Evolutionary conservation across 2,888 invertebrate genomes (phyloP).

Genomic region (Drosophila recens): DNA sequence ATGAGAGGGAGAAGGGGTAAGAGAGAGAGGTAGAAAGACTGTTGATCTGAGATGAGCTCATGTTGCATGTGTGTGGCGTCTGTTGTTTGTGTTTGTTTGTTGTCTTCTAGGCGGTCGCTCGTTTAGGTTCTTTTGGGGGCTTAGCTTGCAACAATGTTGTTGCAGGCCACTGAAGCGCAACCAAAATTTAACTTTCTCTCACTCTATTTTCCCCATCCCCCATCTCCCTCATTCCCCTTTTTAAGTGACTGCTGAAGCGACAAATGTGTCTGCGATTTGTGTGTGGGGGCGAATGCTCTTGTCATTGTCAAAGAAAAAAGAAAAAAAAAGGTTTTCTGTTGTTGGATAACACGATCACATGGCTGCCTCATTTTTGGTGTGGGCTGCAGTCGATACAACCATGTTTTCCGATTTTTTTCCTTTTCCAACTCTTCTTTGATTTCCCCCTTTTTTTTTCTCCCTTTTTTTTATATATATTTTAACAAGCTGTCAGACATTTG

Average conservation of each 20-base stretch:
- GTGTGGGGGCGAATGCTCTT: conserved; percentile 58
- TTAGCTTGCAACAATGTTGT: conserved; percentile 33
- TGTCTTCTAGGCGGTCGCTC: conserved; percentile 39
- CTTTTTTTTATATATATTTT: conserved; percentile 26
- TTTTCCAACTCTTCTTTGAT: not conserved
- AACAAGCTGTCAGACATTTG: conserved; percentile 60
- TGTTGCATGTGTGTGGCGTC: conserved; percentile 67
- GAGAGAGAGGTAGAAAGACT: conserved; percentile 9
- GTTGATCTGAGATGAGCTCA: conserved; percentile 20
- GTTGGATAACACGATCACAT: conserved; percentile 46
- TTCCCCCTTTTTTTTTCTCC: conserved; percentile 4
- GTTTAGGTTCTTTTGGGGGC: conserved; percentile 27
- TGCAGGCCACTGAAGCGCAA: conserved; percentile 67
- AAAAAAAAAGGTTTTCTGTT: conserved; percentile 28
- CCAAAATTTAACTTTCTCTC: conserved; percentile 48
- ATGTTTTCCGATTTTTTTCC: conserved; percentile 14
- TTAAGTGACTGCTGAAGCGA: conserved; percentile 71
- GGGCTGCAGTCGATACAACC: conserved; percentile 38
- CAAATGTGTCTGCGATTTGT: conserved; percentile 68
- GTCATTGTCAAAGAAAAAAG: conserved; percentile 40
- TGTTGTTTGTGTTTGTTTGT: conserved; percentile 1
- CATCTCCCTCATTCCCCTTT: conserved; percentile 3
- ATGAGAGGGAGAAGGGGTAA: not conserved
- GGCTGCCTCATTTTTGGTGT: conserved; percentile 37
- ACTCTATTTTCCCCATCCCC: not conserved